Evolutionary conservation across 2,113 vertebrate species (phyloP).

Genomic region (Corynorhinus townsendii): DNA sequence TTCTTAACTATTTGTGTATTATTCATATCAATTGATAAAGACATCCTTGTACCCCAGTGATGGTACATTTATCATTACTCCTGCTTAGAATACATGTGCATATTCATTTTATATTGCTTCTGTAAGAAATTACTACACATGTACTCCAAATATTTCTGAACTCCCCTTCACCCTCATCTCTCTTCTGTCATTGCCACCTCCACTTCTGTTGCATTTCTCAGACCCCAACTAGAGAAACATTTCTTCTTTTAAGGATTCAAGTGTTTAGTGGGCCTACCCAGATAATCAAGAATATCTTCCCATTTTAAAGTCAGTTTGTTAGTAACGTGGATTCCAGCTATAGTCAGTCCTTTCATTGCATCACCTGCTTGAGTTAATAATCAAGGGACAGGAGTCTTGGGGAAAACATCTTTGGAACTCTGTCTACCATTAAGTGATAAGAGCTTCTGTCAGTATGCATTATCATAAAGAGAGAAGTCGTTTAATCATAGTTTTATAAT

Average conservation of each 20-base stretch:
- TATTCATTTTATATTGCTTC: background rate
- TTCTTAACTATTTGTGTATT: background rate
- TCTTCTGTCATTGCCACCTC: background rate
- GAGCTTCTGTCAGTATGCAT: background rate
- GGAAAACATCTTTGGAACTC: background rate
- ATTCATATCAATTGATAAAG: background rate
- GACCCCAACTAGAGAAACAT: background rate
- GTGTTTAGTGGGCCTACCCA: background rate
- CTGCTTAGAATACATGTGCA: background rate
- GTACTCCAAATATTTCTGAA: background rate
- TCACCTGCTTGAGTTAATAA: background rate
- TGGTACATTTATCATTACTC: background rate
- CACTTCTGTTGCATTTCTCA: background rate
- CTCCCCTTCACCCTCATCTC: background rate
- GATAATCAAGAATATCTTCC: background rate
- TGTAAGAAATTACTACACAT: background rate
- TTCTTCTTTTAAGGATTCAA: background rate
- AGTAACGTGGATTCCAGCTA: background rate
- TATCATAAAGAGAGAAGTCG: background rate
- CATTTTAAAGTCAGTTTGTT: background rate
- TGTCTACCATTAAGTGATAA: background rate
- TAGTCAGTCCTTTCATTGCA: background rate
- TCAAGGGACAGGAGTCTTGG: background rate
- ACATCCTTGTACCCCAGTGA: background rate
- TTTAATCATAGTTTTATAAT: background rate